These are phyloP conservation scores for Pogonocichla stellata DNA, from an alignment of 2,113 vertebrate genomes.

Conservation along the genomic window DNA sequence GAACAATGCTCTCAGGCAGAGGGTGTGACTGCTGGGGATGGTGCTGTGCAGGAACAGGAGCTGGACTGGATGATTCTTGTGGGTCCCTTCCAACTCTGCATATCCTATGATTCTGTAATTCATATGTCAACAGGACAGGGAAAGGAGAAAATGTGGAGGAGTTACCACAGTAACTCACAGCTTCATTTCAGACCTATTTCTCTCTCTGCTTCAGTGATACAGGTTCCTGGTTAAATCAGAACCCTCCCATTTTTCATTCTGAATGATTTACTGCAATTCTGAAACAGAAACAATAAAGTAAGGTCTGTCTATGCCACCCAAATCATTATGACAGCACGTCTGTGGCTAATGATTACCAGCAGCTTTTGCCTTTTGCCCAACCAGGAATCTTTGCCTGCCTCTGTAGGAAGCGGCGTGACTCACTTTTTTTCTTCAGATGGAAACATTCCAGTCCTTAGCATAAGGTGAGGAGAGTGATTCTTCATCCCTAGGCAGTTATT, in stretches of 20 bases:
- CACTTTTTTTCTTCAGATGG: neutral
- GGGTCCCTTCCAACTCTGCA: neutral
- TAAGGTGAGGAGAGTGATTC: neutral
- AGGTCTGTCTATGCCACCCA: neutral
- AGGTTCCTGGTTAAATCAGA: neutral
- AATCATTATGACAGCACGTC: neutral
- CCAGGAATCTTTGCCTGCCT: neutral
- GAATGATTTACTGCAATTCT: neutral
- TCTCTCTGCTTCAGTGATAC: neutral
- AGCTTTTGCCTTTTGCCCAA: neutral
- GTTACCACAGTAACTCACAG: neutral
- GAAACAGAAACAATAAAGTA: neutral
- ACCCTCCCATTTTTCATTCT: neutral
- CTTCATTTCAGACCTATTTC: neutral
- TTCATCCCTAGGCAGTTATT: neutral
- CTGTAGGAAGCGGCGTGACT: neutral
- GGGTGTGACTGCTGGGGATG: neutral
- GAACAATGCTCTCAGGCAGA: accelerated
- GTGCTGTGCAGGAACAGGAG: neutral
- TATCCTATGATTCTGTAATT: neutral
- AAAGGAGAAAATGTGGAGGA: neutral
- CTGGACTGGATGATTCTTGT: neutral
- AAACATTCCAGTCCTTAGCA: neutral
- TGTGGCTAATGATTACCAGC: neutral
- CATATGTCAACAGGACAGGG: neutral